A percentile compares a stretch with the other conserved stretches of the same genome.
phyloP scores from a whole-genome alignment of 2,113 vertebrate genomes.

The Urocitellus parryii region DNA sequence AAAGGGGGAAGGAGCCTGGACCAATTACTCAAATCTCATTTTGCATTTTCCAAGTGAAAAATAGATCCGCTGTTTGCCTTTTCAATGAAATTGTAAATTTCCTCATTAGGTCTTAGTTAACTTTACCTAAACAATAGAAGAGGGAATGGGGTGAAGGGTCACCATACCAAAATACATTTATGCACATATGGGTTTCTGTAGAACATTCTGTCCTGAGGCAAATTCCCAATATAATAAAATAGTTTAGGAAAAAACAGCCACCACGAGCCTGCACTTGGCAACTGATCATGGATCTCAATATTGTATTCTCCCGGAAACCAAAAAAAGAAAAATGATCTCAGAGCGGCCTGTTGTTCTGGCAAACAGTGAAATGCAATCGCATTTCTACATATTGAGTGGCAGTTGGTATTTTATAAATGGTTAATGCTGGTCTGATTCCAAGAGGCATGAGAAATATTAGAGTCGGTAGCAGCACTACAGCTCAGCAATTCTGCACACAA shows the following conservation, averaged over 20 bases:
- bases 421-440: conserved; percentile 86
- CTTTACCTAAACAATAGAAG: background rate
- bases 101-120: background rate
- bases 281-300: background rate
- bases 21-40: background rate
- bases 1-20: background rate
- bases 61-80: background rate
- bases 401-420: conserved; percentile 86
- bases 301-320: conserved; percentile 57
- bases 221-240: conserved; percentile 71
- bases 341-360: conserved; percentile 74
- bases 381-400: conserved; percentile 85
- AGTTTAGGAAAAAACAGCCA: conserved; percentile 3
- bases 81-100: background rate
- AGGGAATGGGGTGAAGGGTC: background rate
- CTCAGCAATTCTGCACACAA: conserved; percentile 76
- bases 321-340: conserved; percentile 78
- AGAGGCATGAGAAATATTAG: conserved; percentile 76
- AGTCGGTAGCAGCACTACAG: conserved; percentile 29
- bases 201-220: conserved; percentile 32
- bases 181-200: background rate
- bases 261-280: background rate
- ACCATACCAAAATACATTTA: background rate
- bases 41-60: background rate
- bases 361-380: conserved; percentile 69